Conservation (phyloP, 2,113 vertebrate species). For the Girardinichthys multiradiatus region DNA sequence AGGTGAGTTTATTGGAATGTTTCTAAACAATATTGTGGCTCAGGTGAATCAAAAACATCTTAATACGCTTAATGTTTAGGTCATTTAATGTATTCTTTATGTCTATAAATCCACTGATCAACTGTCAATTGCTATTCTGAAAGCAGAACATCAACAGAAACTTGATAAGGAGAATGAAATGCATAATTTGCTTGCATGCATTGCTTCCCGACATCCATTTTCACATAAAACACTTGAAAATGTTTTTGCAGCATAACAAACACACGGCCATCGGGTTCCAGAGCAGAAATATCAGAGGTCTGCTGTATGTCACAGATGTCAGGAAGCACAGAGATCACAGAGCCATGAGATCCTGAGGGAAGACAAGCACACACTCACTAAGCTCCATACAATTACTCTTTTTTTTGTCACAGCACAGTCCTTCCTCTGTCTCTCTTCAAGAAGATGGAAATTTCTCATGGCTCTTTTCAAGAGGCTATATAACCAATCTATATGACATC, state of each 20-base stretch:
- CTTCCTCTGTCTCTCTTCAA: slow-evolving; percentile 38
- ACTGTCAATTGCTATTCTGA: background rate
- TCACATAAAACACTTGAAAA: slow-evolving; percentile 4
- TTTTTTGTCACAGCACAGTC: slow-evolving; percentile 53
- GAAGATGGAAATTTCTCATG: slow-evolving; percentile 60
- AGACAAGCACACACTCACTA: slow-evolving; percentile 17
- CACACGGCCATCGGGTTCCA: slow-evolving; percentile 4
- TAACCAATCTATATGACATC: slow-evolving; percentile 64
- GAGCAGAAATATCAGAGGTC: slow-evolving; percentile 28
- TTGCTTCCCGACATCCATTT: background rate
- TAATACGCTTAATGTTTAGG: too few species aligned
- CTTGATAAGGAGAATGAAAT: background rate
- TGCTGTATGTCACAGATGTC: slow-evolving; percentile 38
- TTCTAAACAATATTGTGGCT: too few species aligned
- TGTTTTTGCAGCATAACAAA: slow-evolving; percentile 19
- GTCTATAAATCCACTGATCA: too few species aligned
- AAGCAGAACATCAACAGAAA: background rate
- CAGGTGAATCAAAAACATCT: too few species aligned
- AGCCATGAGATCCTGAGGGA: slow-evolving; percentile 37
- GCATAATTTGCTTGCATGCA: background rate
- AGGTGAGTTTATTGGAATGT: too few species aligned
- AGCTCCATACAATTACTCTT: slow-evolving; percentile 19
- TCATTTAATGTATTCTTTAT: too few species aligned
- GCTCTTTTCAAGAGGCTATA: slow-evolving; percentile 62
- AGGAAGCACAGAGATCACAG: slow-evolving; percentile 51